Percentiles rank a stretch among this genome's conserved stretches.
Evolutionary conservation across 2,797 vertebrate genomes (phyloP).

Genomic region (Antrozous pallidus): DNA sequence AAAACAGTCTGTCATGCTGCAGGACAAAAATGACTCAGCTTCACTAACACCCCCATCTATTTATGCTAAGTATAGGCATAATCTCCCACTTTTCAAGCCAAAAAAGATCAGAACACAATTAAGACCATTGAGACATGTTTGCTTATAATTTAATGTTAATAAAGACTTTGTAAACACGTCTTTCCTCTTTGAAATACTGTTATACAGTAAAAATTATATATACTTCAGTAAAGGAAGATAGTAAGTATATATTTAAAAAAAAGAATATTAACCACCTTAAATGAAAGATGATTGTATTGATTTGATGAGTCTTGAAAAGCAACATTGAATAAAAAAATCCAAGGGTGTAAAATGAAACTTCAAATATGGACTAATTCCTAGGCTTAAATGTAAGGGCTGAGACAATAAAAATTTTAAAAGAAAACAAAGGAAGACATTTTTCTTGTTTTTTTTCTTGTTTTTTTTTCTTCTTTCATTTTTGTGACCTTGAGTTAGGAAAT

Average conservation of each 20-base stretch:
- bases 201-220: background rate
- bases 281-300: background rate
- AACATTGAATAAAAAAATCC: constrained; percentile 8
- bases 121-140: constrained; percentile 55
- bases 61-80: constrained; percentile 46
- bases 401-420: background rate
- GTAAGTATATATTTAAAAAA: background rate
- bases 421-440: background rate
- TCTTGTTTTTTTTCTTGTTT: no score
- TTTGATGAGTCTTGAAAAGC: constrained; percentile 33
- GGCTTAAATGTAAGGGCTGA: background rate
- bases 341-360: background rate
- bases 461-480: no score
- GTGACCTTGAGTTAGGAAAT: background rate
- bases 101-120: constrained; percentile 53
- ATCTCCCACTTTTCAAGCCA: constrained; percentile 44
- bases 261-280: background rate
- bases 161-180: constrained; percentile 36
- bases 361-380: background rate
- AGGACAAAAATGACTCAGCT: background rate
- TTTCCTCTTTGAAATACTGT: constrained; percentile 28
- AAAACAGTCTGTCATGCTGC: background rate
- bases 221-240: background rate
- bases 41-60: constrained; percentile 35
- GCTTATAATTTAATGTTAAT: constrained; percentile 41